Evolutionary conservation across 2,113 vertebrate species (phyloP), one percentile per base, ranked within the genome.

Genomic region (Erinaceus europaeus): DNA sequence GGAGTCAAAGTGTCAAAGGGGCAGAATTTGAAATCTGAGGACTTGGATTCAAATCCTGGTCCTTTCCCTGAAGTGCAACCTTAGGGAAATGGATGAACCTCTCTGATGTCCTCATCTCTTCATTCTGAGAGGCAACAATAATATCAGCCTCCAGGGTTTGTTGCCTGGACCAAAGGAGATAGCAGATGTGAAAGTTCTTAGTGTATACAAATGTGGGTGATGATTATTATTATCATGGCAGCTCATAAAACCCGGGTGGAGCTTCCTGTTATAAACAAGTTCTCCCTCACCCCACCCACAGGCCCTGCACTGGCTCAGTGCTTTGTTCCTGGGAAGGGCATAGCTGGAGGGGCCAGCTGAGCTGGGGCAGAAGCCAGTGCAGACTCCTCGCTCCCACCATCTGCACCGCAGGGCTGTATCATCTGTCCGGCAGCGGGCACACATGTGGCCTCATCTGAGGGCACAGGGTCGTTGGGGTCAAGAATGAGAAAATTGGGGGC

Each of bases 401-500:
- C 97, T 98, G 96, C 95, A 95, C 93, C 53, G 73, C 90, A 86
- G 95, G 94, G 96, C 96, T 82, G 68, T 93, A 92, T 95, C 96
- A 96, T 97, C 97, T 97, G 97, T 96, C 97, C 91, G 5, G 93
- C 97, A 95, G 95, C 96, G 97, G 97, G 97, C 96, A 97, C 97
- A 96, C 95, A 97, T 97, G 96, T 96, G 95, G 96, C 95, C 94
- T 96, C 96, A 95, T 97, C 94, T 96, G 97, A 98, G 97, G 97
- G 97, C 97, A 92, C 96, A 95, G 96, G 98, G 98, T 98, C 98
- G 0, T 95, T 80, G 88, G 97, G 98, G 98, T 99, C 98, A 98
- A 96, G 57, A 95, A 95, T 96, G 97, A 99, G 98, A 98, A 98
- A 99, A 99, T 98, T 98, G 97, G 97, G 98, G 98, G 98, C 98